These are phyloP conservation scores for Drosophila takahashii DNA, from an alignment of 1,140 invertebrate genomes.

Conservation along the genomic window DNA sequence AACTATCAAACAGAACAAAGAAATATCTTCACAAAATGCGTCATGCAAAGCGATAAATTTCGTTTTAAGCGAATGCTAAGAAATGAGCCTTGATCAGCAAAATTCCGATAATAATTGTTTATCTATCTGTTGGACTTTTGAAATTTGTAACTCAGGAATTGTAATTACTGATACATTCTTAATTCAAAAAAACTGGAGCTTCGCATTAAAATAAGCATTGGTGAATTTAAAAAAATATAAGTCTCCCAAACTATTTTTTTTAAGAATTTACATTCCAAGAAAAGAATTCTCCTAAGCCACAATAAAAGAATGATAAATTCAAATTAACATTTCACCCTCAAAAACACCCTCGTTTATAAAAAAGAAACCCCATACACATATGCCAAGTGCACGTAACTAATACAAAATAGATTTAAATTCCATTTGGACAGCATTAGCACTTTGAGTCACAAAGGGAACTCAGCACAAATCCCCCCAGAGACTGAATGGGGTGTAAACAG, in stretches of 20 bases:
- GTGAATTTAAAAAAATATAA: too few relatives aligned
- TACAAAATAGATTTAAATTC: slow-evolving; percentile 77
- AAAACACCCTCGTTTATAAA: not conserved
- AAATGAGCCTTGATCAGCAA: not conserved
- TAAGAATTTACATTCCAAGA: not conserved
- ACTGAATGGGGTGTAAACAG: slow-evolving; percentile 43
- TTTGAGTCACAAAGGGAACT: slow-evolving; percentile 52
- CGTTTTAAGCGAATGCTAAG: slow-evolving; percentile 24
- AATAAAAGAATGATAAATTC: slow-evolving; percentile 3
- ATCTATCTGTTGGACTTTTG: not conserved
- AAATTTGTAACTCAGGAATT: not conserved
- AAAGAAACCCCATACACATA: slow-evolving; percentile 45
- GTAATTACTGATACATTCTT: too few relatives aligned
- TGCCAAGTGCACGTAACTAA: slow-evolving; percentile 54
- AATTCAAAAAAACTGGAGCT: too few relatives aligned
- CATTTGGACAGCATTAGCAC: slow-evolving; percentile 67
- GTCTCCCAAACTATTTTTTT: too few relatives aligned
- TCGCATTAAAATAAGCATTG: too few relatives aligned
- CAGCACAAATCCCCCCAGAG: slow-evolving; percentile 41
- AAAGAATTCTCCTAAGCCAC: not conserved
- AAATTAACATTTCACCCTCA: slow-evolving; percentile 16
- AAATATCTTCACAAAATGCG: slow-evolving; percentile 37
- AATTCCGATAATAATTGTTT: not conserved
- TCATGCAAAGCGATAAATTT: slow-evolving; percentile 56
- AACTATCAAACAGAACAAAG: slow-evolving; percentile 44